Conservation (phyloP, 2,888 invertebrate species). For the Carcina quercana region DNA sequence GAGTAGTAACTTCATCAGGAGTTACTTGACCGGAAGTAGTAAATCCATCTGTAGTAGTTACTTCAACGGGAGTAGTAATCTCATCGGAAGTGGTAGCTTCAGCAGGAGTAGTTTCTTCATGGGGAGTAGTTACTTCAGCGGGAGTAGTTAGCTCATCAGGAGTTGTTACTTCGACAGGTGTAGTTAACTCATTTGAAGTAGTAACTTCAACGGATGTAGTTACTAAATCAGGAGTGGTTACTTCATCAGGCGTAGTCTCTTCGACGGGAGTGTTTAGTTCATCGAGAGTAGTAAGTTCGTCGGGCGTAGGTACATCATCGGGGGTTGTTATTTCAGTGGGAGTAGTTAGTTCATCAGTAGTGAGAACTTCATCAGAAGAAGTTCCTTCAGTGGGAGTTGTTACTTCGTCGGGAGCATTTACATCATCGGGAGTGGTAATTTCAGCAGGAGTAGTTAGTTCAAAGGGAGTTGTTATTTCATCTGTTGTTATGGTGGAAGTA, state of each 20-base stretch:
- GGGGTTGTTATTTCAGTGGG: conserved; percentile 4
- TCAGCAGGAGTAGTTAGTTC: conserved; percentile 3
- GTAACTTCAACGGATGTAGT: too few species aligned
- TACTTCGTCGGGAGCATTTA: conserved; percentile 6
- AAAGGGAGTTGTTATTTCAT: background rate
- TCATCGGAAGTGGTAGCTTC: too few species aligned
- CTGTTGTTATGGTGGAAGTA: conserved; percentile 6
- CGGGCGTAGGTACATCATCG: conserved; percentile 1
- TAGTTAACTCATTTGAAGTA: too few species aligned
- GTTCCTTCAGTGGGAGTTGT: background rate
- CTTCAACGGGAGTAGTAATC: too few species aligned
- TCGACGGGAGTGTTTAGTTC: conserved; percentile 1
- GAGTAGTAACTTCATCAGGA: too few species aligned
- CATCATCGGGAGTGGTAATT: conserved; percentile 4
- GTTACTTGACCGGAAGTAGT: background rate
- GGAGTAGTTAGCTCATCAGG: too few species aligned
- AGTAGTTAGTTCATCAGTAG: background rate
- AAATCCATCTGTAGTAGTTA: too few species aligned
- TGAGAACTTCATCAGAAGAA: background rate
- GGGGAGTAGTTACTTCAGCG: too few species aligned
- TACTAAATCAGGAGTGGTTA: too few species aligned
- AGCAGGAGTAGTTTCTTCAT: too few species aligned
- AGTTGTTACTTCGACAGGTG: too few species aligned
- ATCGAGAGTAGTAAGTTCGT: conserved; percentile 3
- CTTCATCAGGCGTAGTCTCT: too few species aligned